Percentiles rank a stretch among this genome's conserved stretches.
phyloP scores from a whole-genome alignment of 2,797 vertebrate genomes.

The Masticophis lateralis region DNA sequence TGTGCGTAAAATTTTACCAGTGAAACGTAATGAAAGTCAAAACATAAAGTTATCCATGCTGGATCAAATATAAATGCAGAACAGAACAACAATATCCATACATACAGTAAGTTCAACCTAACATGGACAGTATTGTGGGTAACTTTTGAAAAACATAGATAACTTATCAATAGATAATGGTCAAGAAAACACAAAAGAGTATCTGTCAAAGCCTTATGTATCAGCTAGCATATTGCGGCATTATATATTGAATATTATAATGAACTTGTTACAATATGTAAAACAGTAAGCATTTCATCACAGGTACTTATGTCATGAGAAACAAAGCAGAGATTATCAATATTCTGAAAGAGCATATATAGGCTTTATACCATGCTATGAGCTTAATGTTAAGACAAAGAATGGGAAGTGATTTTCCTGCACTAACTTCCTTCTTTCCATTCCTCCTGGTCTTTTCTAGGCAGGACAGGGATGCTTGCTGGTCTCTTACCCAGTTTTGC shows the following conservation, averaged over 20 bases:
- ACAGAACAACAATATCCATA: neutral
- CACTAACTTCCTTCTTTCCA: conserved; percentile 74
- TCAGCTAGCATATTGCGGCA: neutral
- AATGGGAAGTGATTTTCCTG: conserved; percentile 61
- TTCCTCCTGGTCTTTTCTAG: conserved; percentile 87
- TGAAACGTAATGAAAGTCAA: conserved; percentile 16
- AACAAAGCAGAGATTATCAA: conserved; percentile 1
- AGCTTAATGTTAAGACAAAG: conserved; percentile 30
- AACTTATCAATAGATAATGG: neutral
- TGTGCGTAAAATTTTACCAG: neutral
- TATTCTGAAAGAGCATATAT: conserved; percentile 11
- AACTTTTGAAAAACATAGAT: neutral
- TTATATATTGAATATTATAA: conserved; percentile 5
- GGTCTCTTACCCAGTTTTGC: conserved; percentile 99
- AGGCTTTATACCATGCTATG: neutral
- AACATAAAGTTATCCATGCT: neutral
- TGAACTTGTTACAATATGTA: neutral
- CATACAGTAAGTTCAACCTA: neutral
- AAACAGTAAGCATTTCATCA: conserved; percentile 21
- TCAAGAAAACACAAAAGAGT: neutral
- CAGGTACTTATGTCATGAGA: conserved; percentile 25
- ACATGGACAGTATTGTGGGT: neutral
- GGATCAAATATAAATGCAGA: neutral
- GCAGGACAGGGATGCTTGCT: conserved; percentile 94
- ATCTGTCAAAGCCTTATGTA: neutral